A percentile compares a stretch with the other conserved stretches of the same genome.
Evolutionary conservation across 1,140 invertebrate species (phyloP).

Genomic region (Lepeophtheirus salmonis): DNA sequence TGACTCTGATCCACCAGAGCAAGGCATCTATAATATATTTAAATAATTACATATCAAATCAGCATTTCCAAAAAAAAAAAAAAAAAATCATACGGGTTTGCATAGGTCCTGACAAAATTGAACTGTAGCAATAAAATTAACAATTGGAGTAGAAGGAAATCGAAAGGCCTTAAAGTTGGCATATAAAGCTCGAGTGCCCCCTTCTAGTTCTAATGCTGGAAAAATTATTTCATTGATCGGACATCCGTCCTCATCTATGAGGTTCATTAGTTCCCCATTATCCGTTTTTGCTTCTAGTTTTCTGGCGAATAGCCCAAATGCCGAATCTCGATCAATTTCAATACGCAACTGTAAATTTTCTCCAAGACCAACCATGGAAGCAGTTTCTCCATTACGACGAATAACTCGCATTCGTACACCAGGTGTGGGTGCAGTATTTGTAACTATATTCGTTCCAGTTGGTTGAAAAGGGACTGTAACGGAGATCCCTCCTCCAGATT

Average conservation of each 20-base stretch:
- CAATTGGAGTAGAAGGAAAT: constrained; percentile 33
- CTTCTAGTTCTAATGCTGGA: constrained; percentile 30
- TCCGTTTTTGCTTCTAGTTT: constrained; percentile 34
- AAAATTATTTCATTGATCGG: constrained; percentile 33
- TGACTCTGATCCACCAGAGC: constrained; percentile 26
- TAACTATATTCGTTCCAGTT: constrained; percentile 29
- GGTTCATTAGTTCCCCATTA: constrained; percentile 32
- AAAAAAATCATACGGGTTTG: constrained; percentile 27
- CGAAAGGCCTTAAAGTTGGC: constrained; percentile 35
- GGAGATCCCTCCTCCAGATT: constrained; percentile 28
- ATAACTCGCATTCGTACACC: constrained; percentile 33
- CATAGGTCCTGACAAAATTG: constrained; percentile 34
- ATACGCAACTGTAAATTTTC: constrained; percentile 32
- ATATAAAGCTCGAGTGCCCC: constrained; percentile 28
- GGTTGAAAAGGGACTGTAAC: constrained; percentile 29
- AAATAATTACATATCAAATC: constrained; percentile 15
- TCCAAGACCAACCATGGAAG: constrained; percentile 31
- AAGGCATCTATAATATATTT: constrained; percentile 23
- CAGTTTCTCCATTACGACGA: constrained; percentile 29
- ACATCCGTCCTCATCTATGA: constrained; percentile 33
- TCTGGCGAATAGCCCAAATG: constrained; percentile 33
- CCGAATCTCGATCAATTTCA: constrained; percentile 31
- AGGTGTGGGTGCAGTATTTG: constrained; percentile 35
- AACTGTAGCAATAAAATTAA: constrained; percentile 36
- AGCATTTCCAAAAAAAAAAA: not conserved